Evolutionary conservation across 2,888 invertebrate species (phyloP), one percentile per base, ranked within the genome.

Genomic region (Anoplius nigerrimus): DNA sequence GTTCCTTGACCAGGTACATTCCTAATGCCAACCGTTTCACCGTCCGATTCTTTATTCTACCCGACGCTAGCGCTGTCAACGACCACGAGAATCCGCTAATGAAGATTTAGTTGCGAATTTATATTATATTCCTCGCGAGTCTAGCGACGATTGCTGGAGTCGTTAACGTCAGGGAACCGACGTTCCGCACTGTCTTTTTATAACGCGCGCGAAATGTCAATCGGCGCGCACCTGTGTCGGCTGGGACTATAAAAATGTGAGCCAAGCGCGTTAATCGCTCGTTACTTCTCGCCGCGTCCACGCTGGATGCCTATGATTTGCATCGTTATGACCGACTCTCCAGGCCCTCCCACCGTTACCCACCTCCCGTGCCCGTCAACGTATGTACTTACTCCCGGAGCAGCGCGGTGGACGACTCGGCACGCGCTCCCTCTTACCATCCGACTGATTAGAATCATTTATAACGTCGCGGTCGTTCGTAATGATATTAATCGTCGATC

Each of bases 161-260:
- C 8, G 34, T 11, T 6, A 13, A 13, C 34, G 34, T 34, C 11
- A 34, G 34, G 1, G 1, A 24, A 24, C 6, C 11, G 8, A 11
- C 34, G 34, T 13, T 34, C 4, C 11, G 1, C 1, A 34, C 4
- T 34, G 11, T 13, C 6, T 34, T 34, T 34, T 34, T 34, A 34
- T 34, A 20, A 66, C 20, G n/a, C 51, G 20, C 61, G 62, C 68
- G n/a, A 73, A 75, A 78, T 79, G 79, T 71, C 79, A 73, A 43
- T 69, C 34, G 45, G 52, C 45, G 61, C 70, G 24, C 24, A 48
- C 48, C 48, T 48, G 16, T 62, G 60, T 46, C 56, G n/a, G 71
- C 69, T 64, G 63, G n/a, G n/a, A 74, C 52, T 57, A 20, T 48
- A 55, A 62, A 48, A 67, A 62, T 61, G 64, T 62, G n/a, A 56